Base-by-base conservation (phyloP, 2,113 vertebrate species). In the Opisthocomus hoazin region DNA sequence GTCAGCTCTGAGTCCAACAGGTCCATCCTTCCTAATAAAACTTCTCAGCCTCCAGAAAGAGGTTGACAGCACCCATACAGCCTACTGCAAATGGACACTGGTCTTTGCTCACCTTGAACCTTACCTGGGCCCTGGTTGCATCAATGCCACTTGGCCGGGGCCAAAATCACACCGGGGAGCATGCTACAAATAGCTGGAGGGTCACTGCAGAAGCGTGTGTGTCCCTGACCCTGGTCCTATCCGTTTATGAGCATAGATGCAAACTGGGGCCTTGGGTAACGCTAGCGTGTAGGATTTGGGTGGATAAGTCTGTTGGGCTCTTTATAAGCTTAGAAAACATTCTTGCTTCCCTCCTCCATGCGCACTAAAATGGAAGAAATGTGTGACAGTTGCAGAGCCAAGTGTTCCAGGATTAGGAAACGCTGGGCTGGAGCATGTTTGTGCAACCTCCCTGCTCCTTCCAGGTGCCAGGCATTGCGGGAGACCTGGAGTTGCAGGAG, bases 381-480 rank as follows among this genome's bases (percentile, higher is more conserved):
- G 6, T 13, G 48, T 56, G 70, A 13, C 79, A 65, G 34, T 22
- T 69, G n/a, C 34, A 46, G 51, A 75, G 41, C 17, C 6, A 11
- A 64, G 53, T 27, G 69, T 48, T 90, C 48, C 57, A 45, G 48
- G 51, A 86, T 86, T 90, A 93, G 75, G 85, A 92, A 94, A 94
- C 0, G 1, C 24, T 4, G 0, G 69, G 43, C 54, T 91, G 46
- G 60, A 84, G 46, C 15, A 1, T n/a, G 60, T 77, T 37, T 45
- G 85, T 65, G 71, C 88, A 77, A 29, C 74, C 15, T 63, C 73
- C 32, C 37, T 65, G 64, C 57, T 85, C 57, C 39, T 77, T 80
- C 58, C 71, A 95, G 78, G 50, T 82, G 82, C 53, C 61, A 76
- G 79, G 36, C 14, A 1, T 27, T 60, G 83, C 34, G 3, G 85